Evolutionary conservation across 1,140 invertebrate species (phyloP), one percentile per base, ranked within the genome.

Genomic region (Drosophila micromelanica): DNA sequence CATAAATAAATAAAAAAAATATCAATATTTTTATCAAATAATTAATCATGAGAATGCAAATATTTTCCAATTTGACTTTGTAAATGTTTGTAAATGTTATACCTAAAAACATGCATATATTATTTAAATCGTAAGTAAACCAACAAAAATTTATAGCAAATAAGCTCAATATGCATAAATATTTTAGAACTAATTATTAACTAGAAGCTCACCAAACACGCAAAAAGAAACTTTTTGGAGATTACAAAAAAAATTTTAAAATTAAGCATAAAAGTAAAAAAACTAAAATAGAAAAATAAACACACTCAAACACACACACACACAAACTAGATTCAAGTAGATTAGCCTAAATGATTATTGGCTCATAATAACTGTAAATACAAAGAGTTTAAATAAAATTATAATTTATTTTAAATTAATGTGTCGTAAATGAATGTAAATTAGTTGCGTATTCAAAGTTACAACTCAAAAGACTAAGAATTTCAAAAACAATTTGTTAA

Each of bases 381-480:
- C 46, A 40, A 54, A 60, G 63, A 32, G 23, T 54, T 45, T 67
- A 69, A 38, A 45, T 37, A 59, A 64, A 64, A 55, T 20, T 56
- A 61, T 65, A 23, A 46, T 51, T 70, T 13, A 30, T 57, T 57
- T 43, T 60, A 63, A 78, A 73, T 67, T 42, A 20, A 57, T 68
- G 70, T 72, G 45, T 56, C 40, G 49, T 67, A 76, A 68, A 57
- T 76, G 32, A 72, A 84, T 76, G 73, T 77, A 80, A 69, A 75
- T 62, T 87, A 81, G 59, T 74, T 65, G 69, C 62, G 52, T 59
- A 78, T 78, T 86, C 46, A 64, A 69, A 62, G 37, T 60, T 38
- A 69, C 63, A 87, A 73, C 78, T 78, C 65, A 76, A 82, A 87
- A 89, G 84, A 87, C 82, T 89, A 79, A 76, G 68, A 76, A 67